Evolutionary conservation across 2,113 vertebrate genomes (phyloP).

Genomic region (Semnornis frantzii): DNA sequence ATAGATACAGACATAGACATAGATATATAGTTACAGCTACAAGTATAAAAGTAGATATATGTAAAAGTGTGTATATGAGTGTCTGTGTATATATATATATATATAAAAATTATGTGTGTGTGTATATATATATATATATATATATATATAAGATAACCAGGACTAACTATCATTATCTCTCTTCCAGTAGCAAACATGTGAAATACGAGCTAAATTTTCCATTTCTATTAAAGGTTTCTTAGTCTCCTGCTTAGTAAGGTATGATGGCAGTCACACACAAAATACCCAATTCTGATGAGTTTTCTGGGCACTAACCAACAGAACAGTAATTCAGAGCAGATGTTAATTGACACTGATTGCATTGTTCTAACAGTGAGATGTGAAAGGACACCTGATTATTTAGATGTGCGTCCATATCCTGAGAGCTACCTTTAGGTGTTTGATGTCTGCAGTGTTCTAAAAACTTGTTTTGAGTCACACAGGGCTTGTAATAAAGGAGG

Average conservation of each 20-base stretch:
- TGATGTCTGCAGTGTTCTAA: not conserved
- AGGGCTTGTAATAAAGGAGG: not conserved
- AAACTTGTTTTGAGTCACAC: not conserved
- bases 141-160: too few species aligned
- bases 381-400: not conserved
- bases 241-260: not conserved
- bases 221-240: not conserved
- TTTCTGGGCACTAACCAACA: not conserved
- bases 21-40: too few species aligned
- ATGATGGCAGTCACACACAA: not conserved
- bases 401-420: not conserved
- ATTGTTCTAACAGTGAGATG: not conserved
- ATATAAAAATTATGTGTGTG: too few species aligned
- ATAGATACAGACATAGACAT: too few species aligned
- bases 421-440: not conserved
- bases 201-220: not conserved
- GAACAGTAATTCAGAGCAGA: not conserved
- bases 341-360: not conserved
- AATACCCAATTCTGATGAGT: not conserved
- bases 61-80: too few species aligned
- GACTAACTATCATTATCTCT: not conserved
- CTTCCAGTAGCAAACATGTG: not conserved
- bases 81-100: too few species aligned
- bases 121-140: too few species aligned
- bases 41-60: too few species aligned